phyloP scores from a whole-genome alignment of 1,140 invertebrate genomes.

The Papilio dardanus region DNA sequence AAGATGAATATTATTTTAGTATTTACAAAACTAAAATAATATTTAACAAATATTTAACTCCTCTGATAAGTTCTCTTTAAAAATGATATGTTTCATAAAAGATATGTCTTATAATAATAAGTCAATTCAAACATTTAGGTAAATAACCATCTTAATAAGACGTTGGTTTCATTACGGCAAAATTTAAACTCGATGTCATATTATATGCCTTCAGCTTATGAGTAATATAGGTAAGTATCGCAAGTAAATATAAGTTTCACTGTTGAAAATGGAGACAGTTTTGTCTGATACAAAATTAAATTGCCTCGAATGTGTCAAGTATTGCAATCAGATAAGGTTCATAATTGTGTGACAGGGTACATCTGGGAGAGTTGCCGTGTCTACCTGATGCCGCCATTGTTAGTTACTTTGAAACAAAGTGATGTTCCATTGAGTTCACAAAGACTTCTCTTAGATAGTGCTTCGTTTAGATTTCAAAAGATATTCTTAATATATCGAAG shows the following conservation, averaged over 20 bases:
- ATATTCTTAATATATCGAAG: slow-evolving; percentile 44
- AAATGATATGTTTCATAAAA: too few species aligned
- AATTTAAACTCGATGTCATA: too few species aligned
- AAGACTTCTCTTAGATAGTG: slow-evolving; percentile 39
- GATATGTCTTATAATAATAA: too few species aligned
- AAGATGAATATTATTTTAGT: background rate
- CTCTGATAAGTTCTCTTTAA: too few species aligned
- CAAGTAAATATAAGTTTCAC: slow-evolving; percentile 25
- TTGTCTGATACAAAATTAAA: background rate
- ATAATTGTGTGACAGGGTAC: background rate
- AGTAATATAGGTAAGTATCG: slow-evolving; percentile 15
- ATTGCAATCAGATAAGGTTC: background rate
- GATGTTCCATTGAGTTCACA: slow-evolving; percentile 45
- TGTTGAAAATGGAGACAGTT: slow-evolving; percentile 25
- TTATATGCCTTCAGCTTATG: background rate
- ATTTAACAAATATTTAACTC: too few species aligned
- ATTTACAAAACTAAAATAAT: background rate
- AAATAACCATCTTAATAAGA: too few species aligned
- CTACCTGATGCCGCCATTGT: slow-evolving; percentile 44
- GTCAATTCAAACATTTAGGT: too few species aligned
- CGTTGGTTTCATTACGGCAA: too few species aligned
- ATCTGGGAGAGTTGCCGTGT: background rate
- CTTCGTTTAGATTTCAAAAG: slow-evolving; percentile 46
- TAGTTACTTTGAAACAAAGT: slow-evolving; percentile 48
- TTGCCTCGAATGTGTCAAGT: background rate